Evolutionary conservation across 2,888 invertebrate species (phyloP), one percentile per base, ranked within the genome.

Genomic region (Sepioteuthis lessoniana): DNA sequence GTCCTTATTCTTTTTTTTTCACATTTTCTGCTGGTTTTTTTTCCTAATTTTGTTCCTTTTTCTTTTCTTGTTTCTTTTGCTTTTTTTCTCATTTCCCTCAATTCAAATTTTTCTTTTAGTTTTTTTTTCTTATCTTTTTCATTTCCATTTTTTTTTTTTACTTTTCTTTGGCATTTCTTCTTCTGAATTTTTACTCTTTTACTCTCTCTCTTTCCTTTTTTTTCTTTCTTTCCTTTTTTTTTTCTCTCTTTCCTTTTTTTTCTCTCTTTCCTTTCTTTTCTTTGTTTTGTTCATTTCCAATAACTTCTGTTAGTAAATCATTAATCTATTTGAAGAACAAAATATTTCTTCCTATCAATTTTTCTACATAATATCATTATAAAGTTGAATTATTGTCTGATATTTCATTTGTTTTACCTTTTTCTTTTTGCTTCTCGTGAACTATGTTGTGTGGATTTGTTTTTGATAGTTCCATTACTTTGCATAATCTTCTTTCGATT

Each of bases 261-360:
- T 35, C n/a, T 13, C 8, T 76, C 13, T 25, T 16, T n/a, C 76
- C n/a, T 76, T 35, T n/a, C 10, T 76, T 10, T 16, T 16, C n/a
- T 35, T 4, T 31, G 16, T 19, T n/a, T 76, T 16, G n/a, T 76
- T 35, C 35, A 35, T 0, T 76, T 76, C 35, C 13, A 76, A n/a
- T 35, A 76, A 13, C 3, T n/a, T 76, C 76, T 76, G 35, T 76
- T 35, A 76, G 76, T 76, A 13, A n/a, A 76, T 76, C 76, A 76
- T n/a, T 76, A 76, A 76, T 76, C n/a, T 76, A 76, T 76, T 76
- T 76, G 76, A 76, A 76, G n/a, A 76, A n/a, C 76, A 76, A 76
- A 76, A 76, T 76, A 76, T n/a, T 76, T 35, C 16, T 76, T 76
- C 76, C 76, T 76, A 35, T n/a, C 35, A 35, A 35, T 76, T 76